Evolutionary conservation across 2,113 vertebrate genomes (phyloP).

Genomic region (Heliornis fulica): DNA sequence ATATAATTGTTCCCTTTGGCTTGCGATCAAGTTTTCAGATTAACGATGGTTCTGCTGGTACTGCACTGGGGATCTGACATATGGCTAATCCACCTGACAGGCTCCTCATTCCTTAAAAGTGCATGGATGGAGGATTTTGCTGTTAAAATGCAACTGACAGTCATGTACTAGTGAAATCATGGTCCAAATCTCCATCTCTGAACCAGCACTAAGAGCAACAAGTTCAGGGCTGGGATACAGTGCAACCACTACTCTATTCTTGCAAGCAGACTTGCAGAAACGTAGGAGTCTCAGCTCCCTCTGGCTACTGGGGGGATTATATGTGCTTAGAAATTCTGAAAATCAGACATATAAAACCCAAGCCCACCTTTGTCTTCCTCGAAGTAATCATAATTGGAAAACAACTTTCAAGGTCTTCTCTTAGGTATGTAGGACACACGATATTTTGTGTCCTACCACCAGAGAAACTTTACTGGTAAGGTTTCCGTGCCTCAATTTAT

Average conservation of each 20-base stretch:
- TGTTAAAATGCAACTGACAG: not conserved
- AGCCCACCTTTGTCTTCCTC: not conserved
- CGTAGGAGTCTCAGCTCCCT: not conserved
- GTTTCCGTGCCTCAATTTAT: not conserved
- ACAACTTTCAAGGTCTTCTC: not conserved
- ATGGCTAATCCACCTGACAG: conserved; percentile 24
- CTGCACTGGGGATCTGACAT: not conserved
- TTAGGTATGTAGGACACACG: accelerated
- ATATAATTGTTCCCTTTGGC: conserved; percentile 73
- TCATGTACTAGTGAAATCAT: not conserved
- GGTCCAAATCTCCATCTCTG: not conserved
- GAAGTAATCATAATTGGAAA: not conserved
- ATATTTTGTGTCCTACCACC: not conserved
- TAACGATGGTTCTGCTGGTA: conserved; percentile 39
- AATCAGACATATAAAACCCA: not conserved
- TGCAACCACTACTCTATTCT: not conserved
- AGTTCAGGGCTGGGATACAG: not conserved
- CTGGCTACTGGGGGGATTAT: not conserved
- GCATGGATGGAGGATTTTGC: not conserved
- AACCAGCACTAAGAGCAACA: not conserved
- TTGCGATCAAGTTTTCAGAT: conserved; percentile 59
- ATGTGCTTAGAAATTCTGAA: not conserved
- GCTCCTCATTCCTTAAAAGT: not conserved
- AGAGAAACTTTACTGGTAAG: not conserved
- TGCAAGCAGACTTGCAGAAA: not conserved